These are phyloP conservation scores for Luffia ferchaultella DNA, from an alignment of 2,888 invertebrate genomes.

Conservation along the genomic window DNA sequence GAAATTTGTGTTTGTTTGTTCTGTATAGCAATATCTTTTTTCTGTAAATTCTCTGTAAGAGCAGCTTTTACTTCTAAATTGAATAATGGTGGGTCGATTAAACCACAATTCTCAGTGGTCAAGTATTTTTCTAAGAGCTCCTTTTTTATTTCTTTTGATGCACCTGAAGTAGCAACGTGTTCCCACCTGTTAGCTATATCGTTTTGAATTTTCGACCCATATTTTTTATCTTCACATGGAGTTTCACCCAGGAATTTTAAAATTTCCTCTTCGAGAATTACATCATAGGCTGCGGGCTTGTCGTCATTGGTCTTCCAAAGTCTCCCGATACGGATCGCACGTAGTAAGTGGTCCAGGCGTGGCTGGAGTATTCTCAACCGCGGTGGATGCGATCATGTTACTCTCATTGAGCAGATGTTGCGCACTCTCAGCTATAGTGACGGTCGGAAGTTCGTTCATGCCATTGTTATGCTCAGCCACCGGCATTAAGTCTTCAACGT, in stretches of 20 bases:
- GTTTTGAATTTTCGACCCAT: conserved; percentile 14
- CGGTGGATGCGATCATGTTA: too few species aligned
- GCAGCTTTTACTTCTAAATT: conserved; percentile 18
- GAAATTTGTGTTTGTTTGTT: conserved; percentile 17
- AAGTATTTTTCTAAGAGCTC: conserved; percentile 15
- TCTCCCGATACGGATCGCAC: too few species aligned
- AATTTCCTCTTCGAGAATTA: too few species aligned
- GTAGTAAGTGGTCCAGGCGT: too few species aligned
- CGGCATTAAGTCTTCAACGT: too few species aligned
- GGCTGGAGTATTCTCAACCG: too few species aligned
- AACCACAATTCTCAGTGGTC: conserved; percentile 14
- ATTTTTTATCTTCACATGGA: conserved; percentile 11
- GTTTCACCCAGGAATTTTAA: conserved; percentile 13
- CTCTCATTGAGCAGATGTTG: too few species aligned
- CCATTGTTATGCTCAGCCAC: too few species aligned
- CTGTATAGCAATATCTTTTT: conserved; percentile 17
- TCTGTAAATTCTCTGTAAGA: conserved; percentile 11
- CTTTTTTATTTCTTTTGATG: conserved; percentile 14
- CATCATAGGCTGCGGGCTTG: too few species aligned
- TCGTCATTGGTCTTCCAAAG: too few species aligned
- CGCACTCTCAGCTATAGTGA: too few species aligned
- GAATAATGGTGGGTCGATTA: conserved; percentile 16
- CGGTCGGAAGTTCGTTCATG: too few species aligned
- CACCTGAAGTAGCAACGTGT: conserved; percentile 13
- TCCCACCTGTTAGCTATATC: conserved; percentile 16